A percentile compares a stretch with the other conserved stretches of the same genome.
These are phyloP conservation scores for Agonum fuliginosum DNA, from an alignment of 2,888 invertebrate genomes.

Conservation along the genomic window DNA sequence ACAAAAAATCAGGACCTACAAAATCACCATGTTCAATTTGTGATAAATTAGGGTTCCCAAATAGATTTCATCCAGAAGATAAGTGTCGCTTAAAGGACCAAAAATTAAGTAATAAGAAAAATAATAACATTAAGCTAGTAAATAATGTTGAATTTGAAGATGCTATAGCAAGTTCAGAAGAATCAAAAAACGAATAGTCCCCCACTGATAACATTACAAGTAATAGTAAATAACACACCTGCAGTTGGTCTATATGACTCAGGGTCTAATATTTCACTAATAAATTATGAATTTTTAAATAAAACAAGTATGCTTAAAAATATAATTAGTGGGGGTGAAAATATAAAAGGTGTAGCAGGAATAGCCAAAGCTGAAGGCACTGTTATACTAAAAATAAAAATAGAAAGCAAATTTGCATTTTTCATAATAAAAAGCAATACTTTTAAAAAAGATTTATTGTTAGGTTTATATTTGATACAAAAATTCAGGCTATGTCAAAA, in stretches of 20 bases:
- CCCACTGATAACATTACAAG: conserved; percentile 61
- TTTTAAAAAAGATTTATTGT: neutral
- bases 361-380: conserved; percentile 61
- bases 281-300: conserved; percentile 11
- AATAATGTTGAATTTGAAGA: neutral
- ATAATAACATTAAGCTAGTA: conserved; percentile 50
- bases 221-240: neutral
- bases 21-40: conserved; percentile 52
- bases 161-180: neutral
- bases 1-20: conserved; percentile 35
- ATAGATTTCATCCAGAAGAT: conserved; percentile 60
- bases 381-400: neutral
- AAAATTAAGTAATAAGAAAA: conserved; percentile 52
- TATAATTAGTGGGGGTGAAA: conserved; percentile 56
- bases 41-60: conserved; percentile 60
- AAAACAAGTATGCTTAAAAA: neutral
- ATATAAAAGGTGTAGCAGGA: conserved; percentile 60
- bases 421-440: neutral
- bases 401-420: neutral
- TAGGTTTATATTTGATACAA: neutral
- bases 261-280: conserved; percentile 58
- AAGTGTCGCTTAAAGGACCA: conserved; percentile 56
- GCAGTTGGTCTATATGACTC: neutral
- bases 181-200: neutral
- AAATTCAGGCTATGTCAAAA: neutral